Percentiles rank a stretch among this genome's conserved stretches.
These are phyloP conservation scores for Tetranychus urticae DNA, from an alignment of 1,140 invertebrate species.

Conservation along the genomic window DNA sequence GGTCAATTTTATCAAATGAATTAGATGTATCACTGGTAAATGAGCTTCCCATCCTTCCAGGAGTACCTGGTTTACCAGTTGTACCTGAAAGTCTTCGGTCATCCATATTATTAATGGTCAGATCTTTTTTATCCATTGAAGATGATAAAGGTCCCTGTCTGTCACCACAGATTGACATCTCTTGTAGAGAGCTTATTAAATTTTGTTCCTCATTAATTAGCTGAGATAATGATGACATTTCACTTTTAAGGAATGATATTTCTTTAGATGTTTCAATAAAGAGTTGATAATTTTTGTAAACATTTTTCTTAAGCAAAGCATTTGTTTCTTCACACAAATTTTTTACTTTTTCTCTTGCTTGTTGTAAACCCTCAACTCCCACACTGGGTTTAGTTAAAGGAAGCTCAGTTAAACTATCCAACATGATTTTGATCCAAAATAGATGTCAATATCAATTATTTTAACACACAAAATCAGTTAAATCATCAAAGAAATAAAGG, in stretches of 20 bases:
- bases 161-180: slow-evolving; percentile 39
- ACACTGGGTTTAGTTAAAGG: slow-evolving; percentile 2
- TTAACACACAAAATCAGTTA: too few relatives aligned
- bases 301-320: slow-evolving; percentile 74
- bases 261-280: slow-evolving; percentile 95
- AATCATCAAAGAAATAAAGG: too few relatives aligned
- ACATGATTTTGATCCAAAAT: too few relatives aligned
- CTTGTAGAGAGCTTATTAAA: slow-evolving; percentile 49
- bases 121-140: neutral
- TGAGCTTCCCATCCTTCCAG: slow-evolving; percentile 33
- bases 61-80: neutral
- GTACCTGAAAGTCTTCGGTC: neutral
- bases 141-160: neutral
- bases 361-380: slow-evolving; percentile 37
- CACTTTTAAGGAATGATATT: slow-evolving; percentile 85
- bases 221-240: slow-evolving; percentile 95
- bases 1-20: slow-evolving; percentile 3
- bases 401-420: too few relatives aligned
- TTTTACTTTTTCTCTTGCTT: slow-evolving; percentile 58
- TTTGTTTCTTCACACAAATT: slow-evolving; percentile 66
- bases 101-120: slow-evolving; percentile 26
- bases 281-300: slow-evolving; percentile 91
- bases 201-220: slow-evolving; percentile 78
- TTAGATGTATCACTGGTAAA: neutral
- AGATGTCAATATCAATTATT: too few relatives aligned